Percentiles rank a stretch among this genome's conserved stretches.
Conservation (phyloP, 1,140 invertebrate species). For the Elymnias hypermnestra region DNA sequence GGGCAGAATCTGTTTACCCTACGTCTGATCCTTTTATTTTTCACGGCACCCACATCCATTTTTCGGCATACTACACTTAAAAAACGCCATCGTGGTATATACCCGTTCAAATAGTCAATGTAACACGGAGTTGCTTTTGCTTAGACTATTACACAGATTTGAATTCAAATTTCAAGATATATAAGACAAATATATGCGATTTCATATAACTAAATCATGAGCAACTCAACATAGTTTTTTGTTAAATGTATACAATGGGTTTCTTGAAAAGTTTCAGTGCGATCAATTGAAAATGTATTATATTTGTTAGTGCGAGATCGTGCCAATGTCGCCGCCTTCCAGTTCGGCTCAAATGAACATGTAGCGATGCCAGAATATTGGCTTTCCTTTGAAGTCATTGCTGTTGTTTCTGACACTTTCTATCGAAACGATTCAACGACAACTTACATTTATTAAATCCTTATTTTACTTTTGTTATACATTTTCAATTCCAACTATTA, state of each 20-base stretch:
- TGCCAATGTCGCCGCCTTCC: slow-evolving; percentile 25
- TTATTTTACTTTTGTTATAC: background rate
- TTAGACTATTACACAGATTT: too few species aligned
- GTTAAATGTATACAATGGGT: background rate
- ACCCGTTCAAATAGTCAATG: too few species aligned
- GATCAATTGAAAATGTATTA: slow-evolving; percentile 12
- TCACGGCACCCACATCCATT: too few species aligned
- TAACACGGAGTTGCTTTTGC: too few species aligned
- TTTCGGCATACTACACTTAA: too few species aligned
- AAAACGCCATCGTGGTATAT: too few species aligned
- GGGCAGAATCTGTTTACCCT: too few species aligned
- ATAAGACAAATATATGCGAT: too few species aligned
- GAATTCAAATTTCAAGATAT: too few species aligned
- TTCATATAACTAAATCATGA: background rate
- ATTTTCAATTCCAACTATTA: too few species aligned
- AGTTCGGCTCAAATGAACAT: slow-evolving; percentile 30
- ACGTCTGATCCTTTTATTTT: too few species aligned
- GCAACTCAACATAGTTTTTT: background rate
- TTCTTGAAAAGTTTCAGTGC: background rate
- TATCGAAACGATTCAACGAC: background rate
- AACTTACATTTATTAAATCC: slow-evolving; percentile 1
- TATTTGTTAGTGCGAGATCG: slow-evolving; percentile 23
- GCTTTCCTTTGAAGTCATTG: slow-evolving; percentile 20
- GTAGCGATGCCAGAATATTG: slow-evolving; percentile 14
- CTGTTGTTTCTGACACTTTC: slow-evolving; percentile 23